These are phyloP conservation scores for Stenodera caucasica DNA, from an alignment of 2,888 invertebrate species.

Conservation along the genomic window DNA sequence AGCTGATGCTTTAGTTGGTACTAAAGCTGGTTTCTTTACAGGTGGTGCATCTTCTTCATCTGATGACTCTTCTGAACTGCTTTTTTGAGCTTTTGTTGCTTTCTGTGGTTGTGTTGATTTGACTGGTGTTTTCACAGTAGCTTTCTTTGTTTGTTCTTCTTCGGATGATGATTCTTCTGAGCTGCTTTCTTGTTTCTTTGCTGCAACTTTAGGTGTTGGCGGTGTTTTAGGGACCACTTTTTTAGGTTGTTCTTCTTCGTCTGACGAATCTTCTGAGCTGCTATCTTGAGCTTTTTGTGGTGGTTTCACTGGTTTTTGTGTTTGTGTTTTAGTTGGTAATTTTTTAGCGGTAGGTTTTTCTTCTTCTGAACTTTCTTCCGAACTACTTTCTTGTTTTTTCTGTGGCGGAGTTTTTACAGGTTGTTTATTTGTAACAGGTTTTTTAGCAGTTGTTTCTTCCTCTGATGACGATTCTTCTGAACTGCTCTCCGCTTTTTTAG, in stretches of 20 bases:
- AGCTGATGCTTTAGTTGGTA: slow-evolving; percentile 21
- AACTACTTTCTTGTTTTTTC: slow-evolving; percentile 35
- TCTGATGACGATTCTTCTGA: slow-evolving; percentile 39
- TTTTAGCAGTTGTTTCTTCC: slow-evolving; percentile 33
- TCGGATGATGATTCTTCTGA: slow-evolving; percentile 56
- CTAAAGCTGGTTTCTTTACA: slow-evolving; percentile 21
- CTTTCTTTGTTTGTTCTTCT: slow-evolving; percentile 46
- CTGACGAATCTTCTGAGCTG: slow-evolving; percentile 41
- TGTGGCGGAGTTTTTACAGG: slow-evolving; percentile 23
- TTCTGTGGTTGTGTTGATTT: slow-evolving; percentile 22
- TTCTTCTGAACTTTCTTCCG: slow-evolving; percentile 30
- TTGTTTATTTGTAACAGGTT: slow-evolving; percentile 28
- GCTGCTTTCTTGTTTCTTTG: slow-evolving; percentile 48
- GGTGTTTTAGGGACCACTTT: slow-evolving; percentile 34
- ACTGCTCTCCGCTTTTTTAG: slow-evolving; percentile 34
- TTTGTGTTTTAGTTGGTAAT: slow-evolving; percentile 20
- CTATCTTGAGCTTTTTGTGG: slow-evolving; percentile 30
- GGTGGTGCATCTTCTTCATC: slow-evolving; percentile 43
- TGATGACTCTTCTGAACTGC: slow-evolving; percentile 41
- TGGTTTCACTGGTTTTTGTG: slow-evolving; percentile 24
- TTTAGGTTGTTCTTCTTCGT: slow-evolving; percentile 42
- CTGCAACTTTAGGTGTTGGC: slow-evolving; percentile 26
- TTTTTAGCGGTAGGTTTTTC: slow-evolving; percentile 18
- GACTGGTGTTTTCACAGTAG: neutral
- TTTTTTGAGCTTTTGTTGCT: slow-evolving; percentile 27